Evolutionary conservation across 2,113 vertebrate species (phyloP), one percentile per base, ranked within the genome.

Genomic region (Platichthys stellatus): DNA sequence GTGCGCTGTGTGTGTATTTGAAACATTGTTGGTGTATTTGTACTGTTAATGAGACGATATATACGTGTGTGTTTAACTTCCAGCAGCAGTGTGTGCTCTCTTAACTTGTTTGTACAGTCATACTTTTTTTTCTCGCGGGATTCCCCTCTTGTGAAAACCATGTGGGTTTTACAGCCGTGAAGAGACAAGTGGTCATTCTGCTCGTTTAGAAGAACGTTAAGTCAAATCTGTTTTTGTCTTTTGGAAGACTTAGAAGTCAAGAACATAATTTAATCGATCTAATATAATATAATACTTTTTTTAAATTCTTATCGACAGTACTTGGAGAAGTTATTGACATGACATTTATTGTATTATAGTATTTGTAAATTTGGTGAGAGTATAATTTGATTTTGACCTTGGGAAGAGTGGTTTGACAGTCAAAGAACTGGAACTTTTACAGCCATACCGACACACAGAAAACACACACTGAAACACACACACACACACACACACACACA

Each of bases 141-240:
- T 31, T 45, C 12, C 4, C n/a, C 21, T 57, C 47, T 43, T 73
- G 57, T 75, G 63, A 23, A 58, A 51, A 38, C 58, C 43, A 68
- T 67, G 64, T 64, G 59, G 75, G 80, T 76, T 85, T 75, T 62
- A 76, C 28, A 72, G 40, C 74, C 71, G 20, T 61, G 59, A 26
- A 28, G 51, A 57, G 43, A 70, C 56, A 57, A 53, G 18, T 60
- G 45, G 45, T 43, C 31, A 56, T 47, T 54, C 56, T 68, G 15
- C n/a, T 69, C 35, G 59, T 23, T 20, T 47, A 58, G 2, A 57
- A 56, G 40, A 38, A 47, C 17, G 35, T 38, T 20, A n/a, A 63
- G 66, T 26, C 2, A 77, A 64, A 69, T 26, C 1, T 53, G 0
- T 24, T 61, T 54, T 12, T 60, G 58, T 49, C n/a, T 38, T 64